Evolutionary conservation across 2,113 vertebrate species (phyloP).

Genomic region (Crypturellus undulatus): DNA sequence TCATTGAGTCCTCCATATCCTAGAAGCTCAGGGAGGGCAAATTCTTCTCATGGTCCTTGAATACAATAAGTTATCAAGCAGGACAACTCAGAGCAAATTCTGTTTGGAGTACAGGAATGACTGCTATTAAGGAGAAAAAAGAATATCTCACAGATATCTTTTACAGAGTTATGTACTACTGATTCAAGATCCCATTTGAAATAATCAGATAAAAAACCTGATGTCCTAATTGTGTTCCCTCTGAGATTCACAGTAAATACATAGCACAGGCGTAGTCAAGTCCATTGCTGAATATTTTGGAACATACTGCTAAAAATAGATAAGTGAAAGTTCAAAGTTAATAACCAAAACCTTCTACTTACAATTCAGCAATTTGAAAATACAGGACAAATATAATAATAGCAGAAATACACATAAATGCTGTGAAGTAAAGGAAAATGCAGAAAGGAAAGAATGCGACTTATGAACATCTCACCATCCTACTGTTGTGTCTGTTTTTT

Average conservation of each 20-base stretch:
- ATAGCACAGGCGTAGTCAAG: background rate
- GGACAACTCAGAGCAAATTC: background rate
- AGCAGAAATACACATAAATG: background rate
- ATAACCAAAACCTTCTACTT: background rate
- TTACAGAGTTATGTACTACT: background rate
- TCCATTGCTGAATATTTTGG: background rate
- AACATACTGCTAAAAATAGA: background rate
- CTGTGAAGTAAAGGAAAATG: background rate
- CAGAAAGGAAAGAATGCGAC: background rate
- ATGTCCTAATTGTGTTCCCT: background rate
- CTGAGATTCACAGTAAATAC: background rate
- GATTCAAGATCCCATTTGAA: background rate
- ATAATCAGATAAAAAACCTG: background rate
- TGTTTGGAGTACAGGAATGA: background rate
- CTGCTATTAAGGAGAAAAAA: background rate
- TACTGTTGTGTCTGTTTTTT: background rate
- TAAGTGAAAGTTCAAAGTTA: background rate
- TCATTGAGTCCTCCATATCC: background rate
- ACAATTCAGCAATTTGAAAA: background rate
- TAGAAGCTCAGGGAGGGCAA: background rate
- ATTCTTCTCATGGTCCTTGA: background rate
- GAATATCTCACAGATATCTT: background rate
- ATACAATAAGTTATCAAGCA: background rate
- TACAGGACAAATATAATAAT: background rate
- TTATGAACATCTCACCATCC: fast-evolving